A percentile compares a stretch with the other conserved stretches of the same genome.
Conservation (phyloP, 53 echinoderm and acorn worm genomes). For the Glandiceps talaboti region DNA sequence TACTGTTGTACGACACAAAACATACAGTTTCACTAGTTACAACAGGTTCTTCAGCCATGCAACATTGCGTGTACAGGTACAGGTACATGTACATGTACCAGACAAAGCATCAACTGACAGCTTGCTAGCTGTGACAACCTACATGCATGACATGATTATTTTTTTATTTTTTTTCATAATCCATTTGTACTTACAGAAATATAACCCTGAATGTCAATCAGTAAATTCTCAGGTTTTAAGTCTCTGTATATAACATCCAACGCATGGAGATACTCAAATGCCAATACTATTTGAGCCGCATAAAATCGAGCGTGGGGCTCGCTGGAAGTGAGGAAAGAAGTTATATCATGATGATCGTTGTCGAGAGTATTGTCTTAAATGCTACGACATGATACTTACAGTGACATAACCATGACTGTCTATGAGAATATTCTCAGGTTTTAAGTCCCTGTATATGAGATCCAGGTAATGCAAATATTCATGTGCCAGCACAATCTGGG, state of each 20-base stretch:
- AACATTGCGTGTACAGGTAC: too few species aligned
- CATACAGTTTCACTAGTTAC: too few species aligned
- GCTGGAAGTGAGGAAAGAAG: neutral
- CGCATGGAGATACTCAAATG: neutral
- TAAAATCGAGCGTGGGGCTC: neutral
- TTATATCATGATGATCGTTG: neutral
- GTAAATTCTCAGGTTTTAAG: neutral
- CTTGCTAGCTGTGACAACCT: too few species aligned
- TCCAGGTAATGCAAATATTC: slow-evolving; percentile 99
- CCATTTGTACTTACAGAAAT: neutral
- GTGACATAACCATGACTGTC: slow-evolving; percentile 92
- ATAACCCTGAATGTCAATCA: neutral
- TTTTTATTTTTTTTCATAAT: too few species aligned
- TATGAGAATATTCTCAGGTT: slow-evolving; percentile 97
- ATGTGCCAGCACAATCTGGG: slow-evolving; percentile 99
- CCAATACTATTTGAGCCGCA: neutral
- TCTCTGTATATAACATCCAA: neutral
- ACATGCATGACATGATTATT: too few species aligned
- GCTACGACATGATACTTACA: slow-evolving; percentile 37
- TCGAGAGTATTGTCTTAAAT: neutral
- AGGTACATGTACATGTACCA: too few species aligned
- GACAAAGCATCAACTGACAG: too few species aligned
- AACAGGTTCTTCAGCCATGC: too few species aligned
- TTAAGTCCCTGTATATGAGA: slow-evolving; percentile 98
- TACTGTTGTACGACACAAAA: too few species aligned